Conservation (phyloP, 2,797 vertebrate species). For the Ataeniobius toweri region DNA sequence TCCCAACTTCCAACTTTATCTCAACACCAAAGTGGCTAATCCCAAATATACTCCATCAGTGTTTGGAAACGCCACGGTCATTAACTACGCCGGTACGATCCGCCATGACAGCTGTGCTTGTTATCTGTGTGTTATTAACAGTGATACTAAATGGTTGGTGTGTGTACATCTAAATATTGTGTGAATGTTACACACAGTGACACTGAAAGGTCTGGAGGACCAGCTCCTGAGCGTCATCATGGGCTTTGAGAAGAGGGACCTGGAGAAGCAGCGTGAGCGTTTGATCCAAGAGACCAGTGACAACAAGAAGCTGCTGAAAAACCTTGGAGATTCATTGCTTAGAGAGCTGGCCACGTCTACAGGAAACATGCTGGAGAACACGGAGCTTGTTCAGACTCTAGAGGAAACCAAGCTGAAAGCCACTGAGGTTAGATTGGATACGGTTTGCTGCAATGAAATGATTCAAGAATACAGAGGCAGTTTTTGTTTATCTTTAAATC, state of each 20-base stretch:
- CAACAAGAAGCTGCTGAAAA: constrained; percentile 93
- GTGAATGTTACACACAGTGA: constrained; percentile 79
- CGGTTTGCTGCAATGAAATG: neutral
- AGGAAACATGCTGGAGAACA: constrained; percentile 97
- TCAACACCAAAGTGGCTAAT: constrained; percentile 94
- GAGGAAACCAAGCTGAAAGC: constrained; percentile 95
- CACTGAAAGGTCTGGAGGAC: constrained; percentile 93
- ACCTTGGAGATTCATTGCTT: constrained; percentile 91
- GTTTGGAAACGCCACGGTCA: constrained; percentile 96
- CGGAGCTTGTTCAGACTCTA: constrained; percentile 89
- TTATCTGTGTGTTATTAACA: constrained; percentile 11
- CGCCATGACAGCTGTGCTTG: neutral
- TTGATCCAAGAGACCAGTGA: constrained; percentile 95
- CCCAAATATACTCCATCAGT: constrained; percentile 92
- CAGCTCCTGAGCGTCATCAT: constrained; percentile 94
- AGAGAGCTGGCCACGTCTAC: constrained; percentile 91
- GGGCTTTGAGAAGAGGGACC: constrained; percentile 88
- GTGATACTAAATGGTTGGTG: neutral
- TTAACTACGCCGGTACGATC: constrained; percentile 93
- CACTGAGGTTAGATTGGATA: constrained; percentile 82
- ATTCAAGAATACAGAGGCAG: constrained; percentile 2
- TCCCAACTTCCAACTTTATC: constrained; percentile 91
- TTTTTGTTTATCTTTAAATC: constrained; percentile 10
- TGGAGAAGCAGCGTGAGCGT: constrained; percentile 91
- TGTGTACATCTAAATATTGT: constrained; percentile 6